Evolutionary conservation across 2,888 invertebrate species (phyloP).

Genomic region (Spodoptera picta): DNA sequence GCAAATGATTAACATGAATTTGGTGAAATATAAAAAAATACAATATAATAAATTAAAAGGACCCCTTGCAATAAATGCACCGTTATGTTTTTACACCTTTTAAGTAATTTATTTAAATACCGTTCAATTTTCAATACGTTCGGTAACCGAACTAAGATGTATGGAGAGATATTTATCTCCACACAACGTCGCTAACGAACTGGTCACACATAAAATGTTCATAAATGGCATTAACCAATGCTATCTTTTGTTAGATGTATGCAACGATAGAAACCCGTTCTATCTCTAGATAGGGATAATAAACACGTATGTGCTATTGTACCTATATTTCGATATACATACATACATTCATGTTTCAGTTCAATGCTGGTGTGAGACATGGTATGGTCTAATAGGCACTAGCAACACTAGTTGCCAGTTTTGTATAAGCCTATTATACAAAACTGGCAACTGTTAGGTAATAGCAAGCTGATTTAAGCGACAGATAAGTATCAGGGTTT

Average conservation of each 20-base stretch:
- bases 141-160: constrained; percentile 52
- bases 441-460: constrained; percentile 24
- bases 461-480: constrained; percentile 33
- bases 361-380: constrained; percentile 30
- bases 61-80: constrained; percentile 1
- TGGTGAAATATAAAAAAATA: too few relatives aligned
- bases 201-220: constrained; percentile 61
- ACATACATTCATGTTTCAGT: constrained; percentile 11
- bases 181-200: constrained; percentile 64
- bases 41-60: too few relatives aligned
- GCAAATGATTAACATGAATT: too few relatives aligned
- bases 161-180: constrained; percentile 60
- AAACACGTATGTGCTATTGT: constrained; percentile 37
- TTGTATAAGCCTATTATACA: constrained; percentile 18
- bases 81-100: constrained; percentile 22
- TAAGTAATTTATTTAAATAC: constrained; percentile 21
- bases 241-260: constrained; percentile 62
- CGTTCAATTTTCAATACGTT: constrained; percentile 35
- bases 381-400: constrained; percentile 31
- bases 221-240: constrained; percentile 60
- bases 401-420: constrained; percentile 22
- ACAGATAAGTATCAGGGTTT: constrained; percentile 22
- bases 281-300: constrained; percentile 44
- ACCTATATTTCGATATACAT: constrained; percentile 33
- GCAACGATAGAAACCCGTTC: constrained; percentile 52